phyloP scores from a whole-genome alignment of 2,797 vertebrate species.

The Oreochromis mossambicus region DNA sequence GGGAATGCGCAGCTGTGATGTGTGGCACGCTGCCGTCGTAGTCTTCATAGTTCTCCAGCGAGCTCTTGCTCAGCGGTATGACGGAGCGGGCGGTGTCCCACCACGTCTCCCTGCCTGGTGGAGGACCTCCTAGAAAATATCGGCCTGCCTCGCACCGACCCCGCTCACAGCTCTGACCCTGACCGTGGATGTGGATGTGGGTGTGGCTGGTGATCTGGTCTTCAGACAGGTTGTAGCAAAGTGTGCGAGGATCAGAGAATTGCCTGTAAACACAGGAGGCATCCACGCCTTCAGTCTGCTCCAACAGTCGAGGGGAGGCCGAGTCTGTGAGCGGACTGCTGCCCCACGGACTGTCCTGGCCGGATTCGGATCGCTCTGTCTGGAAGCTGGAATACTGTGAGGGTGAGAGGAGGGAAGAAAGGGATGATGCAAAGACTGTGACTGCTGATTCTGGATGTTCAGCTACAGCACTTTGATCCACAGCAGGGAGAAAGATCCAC shows the following conservation, averaged over 20 bases:
- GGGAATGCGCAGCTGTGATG: slow-evolving; percentile 84
- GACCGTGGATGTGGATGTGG: slow-evolving; percentile 72
- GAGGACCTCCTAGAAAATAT: slow-evolving; percentile 88
- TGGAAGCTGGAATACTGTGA: slow-evolving; percentile 90
- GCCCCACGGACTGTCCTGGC: slow-evolving; percentile 94
- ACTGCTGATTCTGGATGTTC: not conserved
- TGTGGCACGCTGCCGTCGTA: slow-evolving; percentile 84
- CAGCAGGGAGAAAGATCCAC: not conserved
- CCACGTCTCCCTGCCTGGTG: slow-evolving; percentile 84
- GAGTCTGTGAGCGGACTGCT: slow-evolving; percentile 90
- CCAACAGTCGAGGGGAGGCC: slow-evolving; percentile 88
- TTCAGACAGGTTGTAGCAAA: slow-evolving; percentile 83
- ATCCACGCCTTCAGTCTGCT: slow-evolving; percentile 81
- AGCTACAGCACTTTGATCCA: not conserved
- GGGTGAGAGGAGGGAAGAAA: not conserved
- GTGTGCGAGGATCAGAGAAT: slow-evolving; percentile 77
- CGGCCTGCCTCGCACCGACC: slow-evolving; percentile 90
- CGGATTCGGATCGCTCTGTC: slow-evolving; percentile 89
- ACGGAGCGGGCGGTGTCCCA: slow-evolving; percentile 82
- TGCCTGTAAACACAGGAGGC: slow-evolving; percentile 87
- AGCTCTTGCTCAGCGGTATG: slow-evolving; percentile 82
- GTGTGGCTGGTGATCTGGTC: slow-evolving; percentile 62
- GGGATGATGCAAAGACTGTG: not conserved
- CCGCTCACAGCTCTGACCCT: slow-evolving; percentile 84
- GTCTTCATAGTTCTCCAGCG: slow-evolving; percentile 83